Evolutionary conservation across 2,888 invertebrate genomes (phyloP), one percentile per base, ranked within the genome.

Genomic region (Plebejus argus): DNA sequence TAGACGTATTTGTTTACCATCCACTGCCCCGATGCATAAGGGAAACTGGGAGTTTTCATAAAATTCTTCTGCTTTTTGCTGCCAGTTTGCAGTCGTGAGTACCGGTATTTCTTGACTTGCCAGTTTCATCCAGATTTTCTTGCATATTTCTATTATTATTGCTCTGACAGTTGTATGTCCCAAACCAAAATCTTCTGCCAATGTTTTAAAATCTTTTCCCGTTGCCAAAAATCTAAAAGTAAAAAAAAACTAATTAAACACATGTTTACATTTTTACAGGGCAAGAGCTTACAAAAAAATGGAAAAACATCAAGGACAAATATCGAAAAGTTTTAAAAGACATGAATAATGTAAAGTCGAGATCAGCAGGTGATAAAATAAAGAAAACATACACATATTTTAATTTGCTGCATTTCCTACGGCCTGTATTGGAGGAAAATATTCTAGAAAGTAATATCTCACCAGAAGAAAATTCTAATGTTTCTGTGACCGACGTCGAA

Each of bases 261-360:
- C 39, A 39, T 8, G 8, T 39, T 39, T 39, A 39, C 39, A 39
- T 39, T 39, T 39, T 8, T 8, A 39, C 39, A 39, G 39, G 39
- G 39, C 39, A 39, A 39, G 39, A 39, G 39, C 39, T 39, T 35
- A 70, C 70, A 35, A 70, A 70, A 70, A 70, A 70, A 70, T 70
- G 70, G 70, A 70, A 70, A 70, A 70, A 70, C 35, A 70, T 70
- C 33, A 70, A 70, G 70, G 70, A 70, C 70, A 70, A 70, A 70
- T 70, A 70, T 70, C 23, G 70, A 70, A 70, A 35, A 70, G 70
- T 33, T 33, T 70, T 70, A 70, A 70, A 70, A 70, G 33, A 70
- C 33, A 70, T 70, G 15, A 70, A 70, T 28, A 70, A 70, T 70
- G 23, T 70, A 33, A 70, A 70, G 33, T 70, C 70, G 33, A 35